phyloP scores from a whole-genome alignment of 1,140 invertebrate species.

The Platyscapa corneri region DNA sequence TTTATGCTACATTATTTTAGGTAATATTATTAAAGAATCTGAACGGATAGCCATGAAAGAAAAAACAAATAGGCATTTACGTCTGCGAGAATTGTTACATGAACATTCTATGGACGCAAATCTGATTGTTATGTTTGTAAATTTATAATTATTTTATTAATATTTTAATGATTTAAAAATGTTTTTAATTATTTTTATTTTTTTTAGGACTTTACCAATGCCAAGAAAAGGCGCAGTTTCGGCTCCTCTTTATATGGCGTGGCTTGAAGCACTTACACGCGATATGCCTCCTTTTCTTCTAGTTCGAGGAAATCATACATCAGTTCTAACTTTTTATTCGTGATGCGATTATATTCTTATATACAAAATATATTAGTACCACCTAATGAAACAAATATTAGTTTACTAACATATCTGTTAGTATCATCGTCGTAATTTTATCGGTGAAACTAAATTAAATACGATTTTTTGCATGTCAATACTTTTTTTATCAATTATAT shows the following conservation, averaged over 20 bases:
- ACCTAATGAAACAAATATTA: conserved; percentile 15
- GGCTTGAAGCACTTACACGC: conserved; percentile 92
- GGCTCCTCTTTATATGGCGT: conserved; percentile 93
- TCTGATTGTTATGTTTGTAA: conserved; percentile 87
- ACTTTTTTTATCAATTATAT: neutral
- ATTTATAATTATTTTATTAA: neutral
- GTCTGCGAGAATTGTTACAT: conserved; percentile 89
- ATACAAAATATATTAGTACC: neutral
- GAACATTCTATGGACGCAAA: conserved; percentile 90
- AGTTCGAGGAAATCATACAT: conserved; percentile 95
- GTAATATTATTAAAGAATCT: conserved; percentile 82
- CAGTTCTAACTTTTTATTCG: conserved; percentile 97
- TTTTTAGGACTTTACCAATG: conserved; percentile 89
- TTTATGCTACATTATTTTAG: conserved; percentile 69
- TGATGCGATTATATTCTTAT: conserved; percentile 73
- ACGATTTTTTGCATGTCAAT: neutral
- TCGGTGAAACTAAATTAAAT: neutral
- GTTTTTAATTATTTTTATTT: neutral
- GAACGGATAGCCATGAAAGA: conserved; percentile 90
- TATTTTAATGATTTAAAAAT: neutral
- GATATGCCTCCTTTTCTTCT: conserved; percentile 94
- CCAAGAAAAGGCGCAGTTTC: conserved; percentile 91
- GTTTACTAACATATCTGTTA: conserved; percentile 27
- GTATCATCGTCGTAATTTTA: neutral
- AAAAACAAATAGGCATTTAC: conserved; percentile 93